Evolutionary conservation across 2,888 invertebrate species (phyloP), one percentile per base, ranked within the genome.

Genomic region (Molanna angustata): DNA sequence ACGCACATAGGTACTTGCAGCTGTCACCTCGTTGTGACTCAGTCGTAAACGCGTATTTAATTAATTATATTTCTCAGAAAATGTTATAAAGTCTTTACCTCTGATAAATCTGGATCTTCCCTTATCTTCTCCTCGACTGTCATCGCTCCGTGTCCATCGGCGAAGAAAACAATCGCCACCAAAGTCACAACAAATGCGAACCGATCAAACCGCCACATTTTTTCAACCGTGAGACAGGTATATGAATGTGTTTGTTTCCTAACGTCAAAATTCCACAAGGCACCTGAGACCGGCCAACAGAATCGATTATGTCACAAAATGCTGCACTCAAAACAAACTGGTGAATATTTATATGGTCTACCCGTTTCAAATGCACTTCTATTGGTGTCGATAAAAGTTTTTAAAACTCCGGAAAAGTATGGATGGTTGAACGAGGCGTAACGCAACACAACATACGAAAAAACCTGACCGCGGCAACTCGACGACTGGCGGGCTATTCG

Each of bases 91-190:
- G 37, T 22, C 40, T 49, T 49, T 32, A 58, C 58, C 58, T 58
- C 56, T n/a, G 58, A 58, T 44, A 58, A 41, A 41, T 58, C 58
- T 6, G 58, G 56, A 51, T 58, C 58, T 21, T 58, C 58, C 13
- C 58, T 46, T 14, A 58, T 35, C 46, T 56, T 55, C 40, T 58
- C 55, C 48, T 58, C 58, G 46, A 54, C 49, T 13, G 42, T 49
- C 40, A 39, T 37, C 50, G 31, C 20, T 11, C 47, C 47, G 13
- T 49, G 47, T 22, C 37, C 52, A 33, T 40, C 46, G 19, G 35
- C 45, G 11, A 54, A 35, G 22, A 44, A 44, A 6, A 35, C 52
- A 49, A 53, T 39, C 18, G 37, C 53, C 21, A 55, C 33, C 42
- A 53, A 33, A 17, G 40, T 32, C 40, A 48, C 31, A 42, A 41